A percentile compares a stretch with the other conserved stretches of the same genome.
Evolutionary conservation across 30 jellyfish, hydroid and myxozoan genomes (phyloP).

Genomic region (Cassiopea andromeda): DNA sequence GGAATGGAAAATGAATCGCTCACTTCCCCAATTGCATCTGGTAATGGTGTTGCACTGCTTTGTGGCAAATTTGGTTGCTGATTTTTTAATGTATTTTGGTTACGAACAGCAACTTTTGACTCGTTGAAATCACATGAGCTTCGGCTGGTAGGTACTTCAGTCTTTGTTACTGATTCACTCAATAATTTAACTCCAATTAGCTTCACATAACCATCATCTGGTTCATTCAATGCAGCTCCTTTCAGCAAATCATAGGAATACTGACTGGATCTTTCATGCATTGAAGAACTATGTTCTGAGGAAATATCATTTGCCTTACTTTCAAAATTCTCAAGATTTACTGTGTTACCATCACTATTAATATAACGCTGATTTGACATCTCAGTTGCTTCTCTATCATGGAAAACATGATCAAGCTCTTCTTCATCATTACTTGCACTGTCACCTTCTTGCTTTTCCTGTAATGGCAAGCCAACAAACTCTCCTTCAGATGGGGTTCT

Average conservation of each 20-base stretch:
- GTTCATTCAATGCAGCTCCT: not conserved
- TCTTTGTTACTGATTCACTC: not conserved
- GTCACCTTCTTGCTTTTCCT: not conserved
- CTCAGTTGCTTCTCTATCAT: not conserved
- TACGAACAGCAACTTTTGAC: not conserved
- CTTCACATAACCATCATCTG: not conserved
- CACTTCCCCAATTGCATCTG: not conserved
- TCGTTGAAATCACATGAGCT: too few species aligned
- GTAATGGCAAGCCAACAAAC: conserved; percentile 20
- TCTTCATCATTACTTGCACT: not conserved
- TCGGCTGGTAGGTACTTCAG: too few species aligned
- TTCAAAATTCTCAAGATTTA: not conserved
- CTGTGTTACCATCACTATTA: too few species aligned
- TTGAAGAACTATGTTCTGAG: not conserved
- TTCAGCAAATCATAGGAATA: not conserved
- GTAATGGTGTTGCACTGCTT: not conserved
- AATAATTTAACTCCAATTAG: not conserved
- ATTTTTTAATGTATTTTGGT: not conserved
- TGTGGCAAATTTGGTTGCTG: not conserved
- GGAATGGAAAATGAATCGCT: too few species aligned
- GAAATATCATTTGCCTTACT: not conserved
- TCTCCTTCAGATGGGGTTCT: conserved; percentile 29
- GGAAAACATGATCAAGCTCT: not conserved
- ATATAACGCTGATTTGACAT: not conserved
- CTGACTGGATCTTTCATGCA: not conserved